Conservation (phyloP, 2,113 vertebrate genomes). For the Pelobates fuscus region DNA sequence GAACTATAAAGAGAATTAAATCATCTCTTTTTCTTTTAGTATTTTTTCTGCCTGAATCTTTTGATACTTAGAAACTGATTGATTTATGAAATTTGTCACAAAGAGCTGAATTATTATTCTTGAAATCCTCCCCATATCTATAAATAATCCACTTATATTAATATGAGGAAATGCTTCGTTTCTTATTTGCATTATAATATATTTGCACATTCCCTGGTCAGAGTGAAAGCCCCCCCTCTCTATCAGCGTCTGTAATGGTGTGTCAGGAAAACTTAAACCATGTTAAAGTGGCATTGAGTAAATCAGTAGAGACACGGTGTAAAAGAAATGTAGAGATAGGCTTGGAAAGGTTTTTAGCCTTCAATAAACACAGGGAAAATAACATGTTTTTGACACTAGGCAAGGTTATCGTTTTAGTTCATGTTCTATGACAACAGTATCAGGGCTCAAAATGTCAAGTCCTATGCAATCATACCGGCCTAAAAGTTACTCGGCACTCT, state of each 20-base stretch:
- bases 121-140: constrained; percentile 43
- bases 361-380: not conserved
- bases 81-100: constrained; percentile 48
- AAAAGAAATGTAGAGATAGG: not conserved
- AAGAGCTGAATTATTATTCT: constrained; percentile 35
- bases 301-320: constrained; percentile 22
- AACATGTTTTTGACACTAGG: no score
- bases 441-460: no score
- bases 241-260: constrained; percentile 39
- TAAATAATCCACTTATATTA: constrained; percentile 43
- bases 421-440: no score
- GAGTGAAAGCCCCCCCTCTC: constrained; percentile 14
- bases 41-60: constrained; percentile 24
- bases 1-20: constrained; percentile 11
- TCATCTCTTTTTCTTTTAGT: constrained; percentile 17
- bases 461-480: no score
- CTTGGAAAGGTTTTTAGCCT: not conserved
- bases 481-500: no score
- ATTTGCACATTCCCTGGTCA: constrained; percentile 45
- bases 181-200: constrained; percentile 45
- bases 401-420: no score
- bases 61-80: constrained; percentile 34
- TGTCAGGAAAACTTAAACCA: constrained; percentile 47
- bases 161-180: constrained; percentile 40
- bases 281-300: constrained; percentile 23